Evolutionary conservation across 2,888 invertebrate species (phyloP).

Genomic region (Spodoptera exigua): DNA sequence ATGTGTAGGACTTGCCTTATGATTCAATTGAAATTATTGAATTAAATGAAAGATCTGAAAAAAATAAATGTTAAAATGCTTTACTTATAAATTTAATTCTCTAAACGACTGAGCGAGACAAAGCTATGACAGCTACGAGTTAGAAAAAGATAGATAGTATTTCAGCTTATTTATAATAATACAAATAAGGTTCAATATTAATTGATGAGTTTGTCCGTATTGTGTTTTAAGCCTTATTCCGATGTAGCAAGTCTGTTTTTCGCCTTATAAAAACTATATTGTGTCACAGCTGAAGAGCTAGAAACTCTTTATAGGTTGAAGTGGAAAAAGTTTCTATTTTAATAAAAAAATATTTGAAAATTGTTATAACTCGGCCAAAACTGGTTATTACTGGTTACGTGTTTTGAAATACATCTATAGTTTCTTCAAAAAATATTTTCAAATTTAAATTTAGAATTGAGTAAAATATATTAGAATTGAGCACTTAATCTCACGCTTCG

Average conservation of each 20-base stretch:
- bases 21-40: too few relatives aligned
- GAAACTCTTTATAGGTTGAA: background rate
- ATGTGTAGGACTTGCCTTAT: too few relatives aligned
- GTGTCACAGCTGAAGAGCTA: conserved; percentile 12
- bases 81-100: too few relatives aligned
- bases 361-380: too few relatives aligned
- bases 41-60: too few relatives aligned
- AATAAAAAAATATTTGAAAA: background rate
- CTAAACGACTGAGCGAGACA: too few relatives aligned
- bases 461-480: conserved; percentile 6
- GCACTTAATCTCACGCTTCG: conserved; percentile 27
- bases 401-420: conserved; percentile 26
- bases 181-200: conserved; percentile 54
- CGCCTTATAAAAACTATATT: conserved; percentile 20
- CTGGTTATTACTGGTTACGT: too few relatives aligned
- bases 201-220: conserved; percentile 13
- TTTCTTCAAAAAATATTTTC: conserved; percentile 5
- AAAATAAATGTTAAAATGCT: too few relatives aligned
- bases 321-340: conserved; percentile 5
- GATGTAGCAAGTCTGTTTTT: conserved; percentile 29
- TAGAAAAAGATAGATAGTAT: conserved; percentile 2
- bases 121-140: background rate
- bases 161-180: background rate
- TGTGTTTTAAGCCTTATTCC: conserved; percentile 28
- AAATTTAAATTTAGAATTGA: conserved; percentile 22